Percentiles rank a stretch among this genome's conserved stretches.
Conservation (phyloP, 1,140 invertebrate genomes). For the Octopus bimaculoides region DNA sequence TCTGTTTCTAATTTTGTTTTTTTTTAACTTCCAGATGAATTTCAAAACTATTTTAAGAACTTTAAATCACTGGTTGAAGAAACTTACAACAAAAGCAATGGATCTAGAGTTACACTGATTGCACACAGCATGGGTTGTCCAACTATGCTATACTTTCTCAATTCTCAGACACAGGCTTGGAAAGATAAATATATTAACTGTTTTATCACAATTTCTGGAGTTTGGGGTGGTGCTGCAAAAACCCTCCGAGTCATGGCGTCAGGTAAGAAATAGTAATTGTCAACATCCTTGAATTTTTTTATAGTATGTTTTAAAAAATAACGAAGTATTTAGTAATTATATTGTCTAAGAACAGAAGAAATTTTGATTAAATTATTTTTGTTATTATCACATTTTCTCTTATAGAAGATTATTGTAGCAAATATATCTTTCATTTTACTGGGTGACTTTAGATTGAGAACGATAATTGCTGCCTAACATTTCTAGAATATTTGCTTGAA, state of each 20-base stretch:
- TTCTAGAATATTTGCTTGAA: no score
- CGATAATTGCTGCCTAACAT: no score
- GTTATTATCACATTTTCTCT: no score
- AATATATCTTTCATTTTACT: no score
- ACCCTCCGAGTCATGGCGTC: constrained; percentile 90
- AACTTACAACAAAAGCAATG: constrained; percentile 76
- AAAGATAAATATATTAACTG: constrained; percentile 86
- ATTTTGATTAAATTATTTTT: no score
- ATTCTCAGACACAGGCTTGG: constrained; percentile 77
- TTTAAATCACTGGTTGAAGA: constrained; percentile 82
- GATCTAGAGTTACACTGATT: constrained; percentile 73
- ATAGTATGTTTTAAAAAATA: no score
- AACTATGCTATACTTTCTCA: constrained; percentile 82
- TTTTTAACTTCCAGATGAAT: constrained; percentile 74
- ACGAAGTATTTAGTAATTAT: no score
- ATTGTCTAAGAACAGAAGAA: no score
- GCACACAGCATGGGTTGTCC: constrained; percentile 93
- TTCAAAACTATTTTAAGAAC: constrained; percentile 76
- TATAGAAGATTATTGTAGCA: no score
- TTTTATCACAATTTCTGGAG: constrained; percentile 83
- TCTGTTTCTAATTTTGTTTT: no score
- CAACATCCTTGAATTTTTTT: no score
- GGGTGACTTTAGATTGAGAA: no score
- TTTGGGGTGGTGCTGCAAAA: constrained; percentile 92
- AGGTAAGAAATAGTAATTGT: constrained; percentile 61